phyloP scores from a whole-genome alignment of 64 coral and sea anemone genomes.

The Pachyseris speciosa region DNA sequence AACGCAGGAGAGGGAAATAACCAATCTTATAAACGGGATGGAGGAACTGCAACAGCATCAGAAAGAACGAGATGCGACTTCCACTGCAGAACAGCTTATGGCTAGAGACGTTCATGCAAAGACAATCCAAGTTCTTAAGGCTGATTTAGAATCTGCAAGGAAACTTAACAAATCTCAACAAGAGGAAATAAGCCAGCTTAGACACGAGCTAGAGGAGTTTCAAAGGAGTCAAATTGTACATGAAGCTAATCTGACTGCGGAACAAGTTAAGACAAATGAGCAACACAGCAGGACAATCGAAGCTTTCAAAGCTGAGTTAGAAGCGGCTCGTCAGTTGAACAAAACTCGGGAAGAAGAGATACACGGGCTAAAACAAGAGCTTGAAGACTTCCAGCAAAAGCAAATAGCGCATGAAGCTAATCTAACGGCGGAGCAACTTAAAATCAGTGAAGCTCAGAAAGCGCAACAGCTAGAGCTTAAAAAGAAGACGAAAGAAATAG shows the following conservation, averaged over 20 bases:
- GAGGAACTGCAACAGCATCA: slow-evolving; percentile 25
- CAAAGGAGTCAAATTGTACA: slow-evolving; percentile 44
- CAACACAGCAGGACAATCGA: slow-evolving; percentile 11
- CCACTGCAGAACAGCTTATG: slow-evolving; percentile 13
- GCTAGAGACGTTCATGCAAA: slow-evolving; percentile 8
- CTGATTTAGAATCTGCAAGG: slow-evolving; percentile 9
- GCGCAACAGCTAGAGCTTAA: slow-evolving; percentile 47
- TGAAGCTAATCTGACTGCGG: slow-evolving; percentile 48
- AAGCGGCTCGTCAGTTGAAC: background rate
- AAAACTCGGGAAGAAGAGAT: slow-evolving; percentile 27
- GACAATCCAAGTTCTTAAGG: slow-evolving; percentile 2
- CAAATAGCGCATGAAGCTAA: slow-evolving; percentile 60
- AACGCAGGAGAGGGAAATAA: slow-evolving; percentile 39
- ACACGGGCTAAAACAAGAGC: slow-evolving; percentile 25
- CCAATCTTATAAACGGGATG: slow-evolving; percentile 22
- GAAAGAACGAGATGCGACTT: slow-evolving; percentile 11
- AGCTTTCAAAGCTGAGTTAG: slow-evolving; percentile 33
- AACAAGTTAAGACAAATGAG: slow-evolving; percentile 16
- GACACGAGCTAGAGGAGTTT: slow-evolving; percentile 46
- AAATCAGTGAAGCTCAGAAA: slow-evolving; percentile 68
- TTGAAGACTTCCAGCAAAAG: slow-evolving; percentile 37
- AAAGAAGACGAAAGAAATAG: slow-evolving; percentile 61
- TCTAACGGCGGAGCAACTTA: slow-evolving; percentile 65
- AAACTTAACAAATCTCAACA: background rate
- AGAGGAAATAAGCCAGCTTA: background rate